Percentiles rank a stretch among this genome's conserved stretches.
phyloP scores from a whole-genome alignment of 2,888 invertebrate species.

The Corythucha ciliata region DNA sequence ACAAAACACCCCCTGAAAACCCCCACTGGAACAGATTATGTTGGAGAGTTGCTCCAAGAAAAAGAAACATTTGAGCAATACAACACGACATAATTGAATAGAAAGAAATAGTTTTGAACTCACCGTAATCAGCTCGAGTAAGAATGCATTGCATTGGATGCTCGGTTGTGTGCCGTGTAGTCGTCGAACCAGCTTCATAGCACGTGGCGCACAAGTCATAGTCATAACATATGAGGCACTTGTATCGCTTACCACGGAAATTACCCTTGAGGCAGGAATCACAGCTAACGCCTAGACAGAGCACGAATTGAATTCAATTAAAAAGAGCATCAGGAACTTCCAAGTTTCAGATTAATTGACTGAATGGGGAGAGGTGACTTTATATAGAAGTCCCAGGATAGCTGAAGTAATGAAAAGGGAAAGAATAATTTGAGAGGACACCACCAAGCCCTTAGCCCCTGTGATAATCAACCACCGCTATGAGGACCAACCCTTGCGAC shows the following conservation, averaged over 20 bases:
- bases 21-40: no score
- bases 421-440: no score
- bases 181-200: conserved; percentile 84
- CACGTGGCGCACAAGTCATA: conserved; percentile 97
- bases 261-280: conserved; percentile 98
- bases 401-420: no score
- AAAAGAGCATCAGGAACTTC: neutral
- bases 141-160: conserved; percentile 99
- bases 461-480: neutral
- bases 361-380: no score
- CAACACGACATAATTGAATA: no score
- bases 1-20: no score
- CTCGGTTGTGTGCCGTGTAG: conserved; percentile 85
- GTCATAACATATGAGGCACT: conserved; percentile 98
- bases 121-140: conserved; percentile 91
- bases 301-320: neutral
- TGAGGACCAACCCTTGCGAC: neutral
- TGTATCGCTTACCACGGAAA: conserved; percentile 94
- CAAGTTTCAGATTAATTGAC: no score
- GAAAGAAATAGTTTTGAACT: conserved; percentile 36
- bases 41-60: no score
- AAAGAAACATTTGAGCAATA: no score
- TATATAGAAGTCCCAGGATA: no score
- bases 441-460: neutral
- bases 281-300: conserved; percentile 88